Evolutionary conservation across 2,888 invertebrate genomes (phyloP).

Genomic region (Augochlorella aurata): DNA sequence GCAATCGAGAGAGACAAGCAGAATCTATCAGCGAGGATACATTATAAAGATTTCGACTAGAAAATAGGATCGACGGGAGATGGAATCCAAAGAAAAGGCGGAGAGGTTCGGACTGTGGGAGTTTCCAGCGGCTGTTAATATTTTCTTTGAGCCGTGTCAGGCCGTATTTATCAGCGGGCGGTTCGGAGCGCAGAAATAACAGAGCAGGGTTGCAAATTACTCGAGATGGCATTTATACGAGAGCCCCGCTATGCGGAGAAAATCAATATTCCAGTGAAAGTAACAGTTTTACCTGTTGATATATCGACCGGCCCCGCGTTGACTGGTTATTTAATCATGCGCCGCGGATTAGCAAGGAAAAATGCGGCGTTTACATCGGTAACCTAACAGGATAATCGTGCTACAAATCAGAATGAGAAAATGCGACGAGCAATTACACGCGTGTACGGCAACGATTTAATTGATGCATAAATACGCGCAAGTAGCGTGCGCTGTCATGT

Average conservation of each 20-base stretch:
- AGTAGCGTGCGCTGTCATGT: slow-evolving; percentile 13
- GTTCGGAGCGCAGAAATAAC: slow-evolving; percentile 29
- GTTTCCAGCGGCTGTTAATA: background rate
- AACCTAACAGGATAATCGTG: slow-evolving; percentile 55
- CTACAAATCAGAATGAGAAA: slow-evolving; percentile 52
- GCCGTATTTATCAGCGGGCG: background rate
- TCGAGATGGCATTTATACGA: slow-evolving; percentile 43
- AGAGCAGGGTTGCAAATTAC: slow-evolving; percentile 49
- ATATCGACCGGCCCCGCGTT: slow-evolving; percentile 33
- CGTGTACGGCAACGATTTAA: slow-evolving; percentile 47
- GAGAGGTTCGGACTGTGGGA: background rate
- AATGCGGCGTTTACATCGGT: slow-evolving; percentile 34
- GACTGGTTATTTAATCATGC: slow-evolving; percentile 37
- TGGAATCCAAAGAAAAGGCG: background rate
- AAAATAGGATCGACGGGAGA: background rate
- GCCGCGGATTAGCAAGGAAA: slow-evolving; percentile 29
- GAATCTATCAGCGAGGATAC: too few species aligned
- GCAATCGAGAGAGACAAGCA: too few species aligned
- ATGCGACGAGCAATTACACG: slow-evolving; percentile 35
- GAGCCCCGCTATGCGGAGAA: slow-evolving; percentile 18
- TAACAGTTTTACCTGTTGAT: slow-evolving; percentile 45
- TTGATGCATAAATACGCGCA: slow-evolving; percentile 21
- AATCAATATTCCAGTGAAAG: slow-evolving; percentile 53
- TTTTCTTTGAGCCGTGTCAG: background rate
- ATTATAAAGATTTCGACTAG: too few species aligned